Conservation (phyloP, 2,888 invertebrate species). For the Chironomus riparius region DNA sequence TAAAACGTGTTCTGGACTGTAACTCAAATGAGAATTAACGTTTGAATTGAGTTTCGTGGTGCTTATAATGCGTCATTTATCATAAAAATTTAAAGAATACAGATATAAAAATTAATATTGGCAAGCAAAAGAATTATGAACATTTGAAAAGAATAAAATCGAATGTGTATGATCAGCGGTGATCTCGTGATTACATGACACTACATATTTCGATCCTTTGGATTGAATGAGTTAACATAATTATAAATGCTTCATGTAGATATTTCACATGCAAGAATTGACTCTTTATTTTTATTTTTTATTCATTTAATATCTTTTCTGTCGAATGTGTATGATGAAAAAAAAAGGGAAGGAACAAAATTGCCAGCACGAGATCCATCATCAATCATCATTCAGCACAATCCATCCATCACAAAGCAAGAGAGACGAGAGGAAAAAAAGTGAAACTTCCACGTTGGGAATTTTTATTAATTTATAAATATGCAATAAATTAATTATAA, state of each 20-base stretch:
- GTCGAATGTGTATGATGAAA: background rate
- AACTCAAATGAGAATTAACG: background rate
- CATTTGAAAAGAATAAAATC: background rate
- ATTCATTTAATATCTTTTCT: background rate
- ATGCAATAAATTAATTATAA: background rate
- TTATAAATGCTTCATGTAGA: background rate
- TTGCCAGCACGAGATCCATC: constrained; percentile 6
- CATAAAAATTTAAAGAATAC: background rate
- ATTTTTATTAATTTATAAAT: background rate
- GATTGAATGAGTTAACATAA: background rate
- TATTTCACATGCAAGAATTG: background rate
- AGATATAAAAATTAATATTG: background rate
- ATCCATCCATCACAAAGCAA: background rate
- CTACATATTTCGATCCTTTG: background rate
- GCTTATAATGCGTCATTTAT: background rate
- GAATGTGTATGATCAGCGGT: background rate
- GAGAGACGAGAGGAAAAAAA: background rate
- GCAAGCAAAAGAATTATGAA: background rate
- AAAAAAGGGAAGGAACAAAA: background rate
- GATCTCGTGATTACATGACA: background rate
- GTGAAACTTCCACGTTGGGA: background rate
- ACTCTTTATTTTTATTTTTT: background rate
- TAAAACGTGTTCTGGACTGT: background rate
- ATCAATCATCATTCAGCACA: constrained; percentile 17
- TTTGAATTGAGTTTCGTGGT: background rate